phyloP scores from a whole-genome alignment of 1,140 invertebrate species.

The Thalassaphorura encarpata region DNA sequence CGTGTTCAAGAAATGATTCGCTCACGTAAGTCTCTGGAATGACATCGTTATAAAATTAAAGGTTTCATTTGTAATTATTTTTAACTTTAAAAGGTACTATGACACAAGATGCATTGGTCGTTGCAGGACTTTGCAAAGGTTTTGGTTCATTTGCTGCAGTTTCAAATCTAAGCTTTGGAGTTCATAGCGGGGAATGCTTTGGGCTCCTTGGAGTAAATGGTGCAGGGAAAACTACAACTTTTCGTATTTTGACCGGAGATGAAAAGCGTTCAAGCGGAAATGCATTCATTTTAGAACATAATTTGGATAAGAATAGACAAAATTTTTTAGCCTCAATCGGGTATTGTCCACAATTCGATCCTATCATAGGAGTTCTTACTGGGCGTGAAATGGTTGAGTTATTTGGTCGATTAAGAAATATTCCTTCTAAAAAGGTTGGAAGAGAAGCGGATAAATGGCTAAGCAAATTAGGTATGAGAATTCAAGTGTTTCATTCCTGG shows the following conservation, averaged over 20 bases:
- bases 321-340: constrained; percentile 37
- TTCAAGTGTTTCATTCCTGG: too few species aligned
- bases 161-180: constrained; percentile 6
- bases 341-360: constrained; percentile 48
- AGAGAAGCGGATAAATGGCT: constrained; percentile 36
- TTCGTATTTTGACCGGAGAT: constrained; percentile 46
- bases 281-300: constrained; percentile 42
- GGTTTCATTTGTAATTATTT: too few species aligned
- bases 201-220: constrained; percentile 41
- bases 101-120: neutral
- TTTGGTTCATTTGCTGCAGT: constrained; percentile 12
- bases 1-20: neutral
- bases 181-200: constrained; percentile 41
- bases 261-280: constrained; percentile 42
- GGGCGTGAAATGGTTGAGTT: constrained; percentile 47
- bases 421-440: constrained; percentile 36
- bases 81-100: neutral
- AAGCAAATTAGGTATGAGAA: constrained; percentile 5
- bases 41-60: neutral
- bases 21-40: neutral
- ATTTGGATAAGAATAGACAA: constrained; percentile 37
- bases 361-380: constrained; percentile 46
- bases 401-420: constrained; percentile 45
- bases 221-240: constrained; percentile 39
- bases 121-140: neutral